Evolutionary conservation across 2,888 invertebrate species (phyloP).

Genomic region (Latrodectus elegans): DNA sequence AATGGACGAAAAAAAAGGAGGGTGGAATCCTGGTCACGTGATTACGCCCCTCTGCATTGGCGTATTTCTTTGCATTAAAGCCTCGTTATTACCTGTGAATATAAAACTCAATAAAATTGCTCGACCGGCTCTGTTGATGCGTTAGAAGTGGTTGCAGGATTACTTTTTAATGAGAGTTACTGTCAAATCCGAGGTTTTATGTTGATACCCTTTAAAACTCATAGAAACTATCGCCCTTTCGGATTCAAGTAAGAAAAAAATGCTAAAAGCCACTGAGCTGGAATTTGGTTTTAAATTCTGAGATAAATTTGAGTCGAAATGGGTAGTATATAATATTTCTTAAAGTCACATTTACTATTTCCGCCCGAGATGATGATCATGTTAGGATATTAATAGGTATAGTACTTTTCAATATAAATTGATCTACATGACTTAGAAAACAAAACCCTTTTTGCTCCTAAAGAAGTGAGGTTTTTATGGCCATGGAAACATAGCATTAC

Average conservation of each 20-base stretch:
- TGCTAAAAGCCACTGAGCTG: background rate
- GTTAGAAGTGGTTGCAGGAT: slow-evolving; percentile 19
- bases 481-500: too few relatives aligned
- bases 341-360: background rate
- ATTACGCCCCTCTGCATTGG: slow-evolving; percentile 49
- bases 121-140: slow-evolving; percentile 29
- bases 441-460: too few relatives aligned
- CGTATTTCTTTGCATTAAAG: slow-evolving; percentile 57
- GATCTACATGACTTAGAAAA: too few relatives aligned
- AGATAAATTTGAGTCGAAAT: background rate
- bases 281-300: background rate
- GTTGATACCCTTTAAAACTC: background rate
- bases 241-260: background rate
- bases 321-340: background rate
- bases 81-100: slow-evolving; percentile 11
- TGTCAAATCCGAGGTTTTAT: background rate
- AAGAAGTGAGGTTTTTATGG: too few relatives aligned
- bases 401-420: too few relatives aligned
- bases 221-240: background rate
- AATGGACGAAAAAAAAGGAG: slow-evolving; percentile 39
- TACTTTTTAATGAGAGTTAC: slow-evolving; percentile 46
- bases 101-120: slow-evolving; percentile 43
- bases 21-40: slow-evolving; percentile 38
- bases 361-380: too few relatives aligned
- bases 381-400: too few relatives aligned